phyloP scores from a whole-genome alignment of 2,888 invertebrate genomes.

The Holacanthella duospinosa region DNA sequence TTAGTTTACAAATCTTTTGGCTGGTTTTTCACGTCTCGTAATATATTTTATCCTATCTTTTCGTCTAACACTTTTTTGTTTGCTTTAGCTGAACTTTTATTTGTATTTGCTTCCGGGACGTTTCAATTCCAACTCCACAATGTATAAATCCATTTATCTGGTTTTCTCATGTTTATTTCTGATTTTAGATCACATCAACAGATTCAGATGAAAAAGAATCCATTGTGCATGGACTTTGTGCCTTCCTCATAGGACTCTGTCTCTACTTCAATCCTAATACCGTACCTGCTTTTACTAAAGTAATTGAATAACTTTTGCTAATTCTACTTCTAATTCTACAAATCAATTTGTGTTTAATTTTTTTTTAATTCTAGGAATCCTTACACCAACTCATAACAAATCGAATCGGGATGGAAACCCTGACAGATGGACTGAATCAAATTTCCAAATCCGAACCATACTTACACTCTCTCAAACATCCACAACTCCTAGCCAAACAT shows the following conservation, averaged over 20 bases:
- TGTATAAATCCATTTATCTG: too few species aligned
- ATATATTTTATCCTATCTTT: too few species aligned
- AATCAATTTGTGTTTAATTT: slow-evolving; percentile 2
- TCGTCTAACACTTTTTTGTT: too few species aligned
- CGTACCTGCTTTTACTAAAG: slow-evolving; percentile 60
- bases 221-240: slow-evolving; percentile 75
- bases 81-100: too few species aligned
- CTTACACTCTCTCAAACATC: slow-evolving; percentile 82
- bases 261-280: slow-evolving; percentile 79
- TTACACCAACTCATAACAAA: slow-evolving; percentile 74
- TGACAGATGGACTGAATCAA: slow-evolving; percentile 71
- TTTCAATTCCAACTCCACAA: too few species aligned
- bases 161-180: background rate
- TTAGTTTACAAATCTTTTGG: too few species aligned
- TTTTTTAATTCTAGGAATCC: slow-evolving; percentile 48
- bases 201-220: slow-evolving; percentile 87
- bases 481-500: slow-evolving; percentile 68
- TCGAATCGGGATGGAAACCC: slow-evolving; percentile 79
- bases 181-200: slow-evolving; percentile 56
- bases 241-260: slow-evolving; percentile 85
- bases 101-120: too few species aligned
- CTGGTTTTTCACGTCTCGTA: too few species aligned
- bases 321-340: background rate
- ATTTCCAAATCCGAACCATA: slow-evolving; percentile 84
- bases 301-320: too few species aligned